These are phyloP conservation scores for Drosophila saltans DNA, from an alignment of 1,140 invertebrate species.

Conservation along the genomic window DNA sequence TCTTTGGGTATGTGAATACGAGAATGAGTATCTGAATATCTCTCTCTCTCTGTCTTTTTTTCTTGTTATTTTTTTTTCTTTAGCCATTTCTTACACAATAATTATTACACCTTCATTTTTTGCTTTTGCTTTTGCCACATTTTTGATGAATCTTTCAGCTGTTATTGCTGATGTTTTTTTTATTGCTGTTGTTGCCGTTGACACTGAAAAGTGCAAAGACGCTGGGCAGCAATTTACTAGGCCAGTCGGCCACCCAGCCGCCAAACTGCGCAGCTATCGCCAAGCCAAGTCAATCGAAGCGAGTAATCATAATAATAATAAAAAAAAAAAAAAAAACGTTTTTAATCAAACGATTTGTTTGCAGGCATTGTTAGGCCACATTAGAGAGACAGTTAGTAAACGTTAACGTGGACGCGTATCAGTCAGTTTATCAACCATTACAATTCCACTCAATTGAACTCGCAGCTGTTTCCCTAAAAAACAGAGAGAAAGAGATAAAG, in stretches of 20 bases:
- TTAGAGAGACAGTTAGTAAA: constrained; percentile 43
- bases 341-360: constrained; percentile 78
- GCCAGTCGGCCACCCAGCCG: constrained; percentile 50
- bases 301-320: constrained; percentile 52
- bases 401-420: constrained; percentile 10
- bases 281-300: background rate
- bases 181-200: constrained; percentile 51
- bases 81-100: constrained; percentile 55
- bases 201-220: constrained; percentile 70
- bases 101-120: constrained; percentile 64
- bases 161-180: constrained; percentile 8
- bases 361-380: constrained; percentile 56
- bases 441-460: constrained; percentile 2
- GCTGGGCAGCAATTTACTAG: constrained; percentile 57
- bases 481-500: background rate
- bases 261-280: constrained; percentile 50
- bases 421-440: constrained; percentile 8
- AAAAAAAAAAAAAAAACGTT: constrained; percentile 37
- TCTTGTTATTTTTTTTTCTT: constrained; percentile 36
- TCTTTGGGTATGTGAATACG: constrained; percentile 25
- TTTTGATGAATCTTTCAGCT: constrained; percentile 18
- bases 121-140: constrained; percentile 27
- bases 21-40: background rate
- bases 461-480: constrained; percentile 58
- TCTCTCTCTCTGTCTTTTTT: constrained; percentile 9